phyloP scores from a whole-genome alignment of 1,140 invertebrate species.

The Phymastichus coffea region DNA sequence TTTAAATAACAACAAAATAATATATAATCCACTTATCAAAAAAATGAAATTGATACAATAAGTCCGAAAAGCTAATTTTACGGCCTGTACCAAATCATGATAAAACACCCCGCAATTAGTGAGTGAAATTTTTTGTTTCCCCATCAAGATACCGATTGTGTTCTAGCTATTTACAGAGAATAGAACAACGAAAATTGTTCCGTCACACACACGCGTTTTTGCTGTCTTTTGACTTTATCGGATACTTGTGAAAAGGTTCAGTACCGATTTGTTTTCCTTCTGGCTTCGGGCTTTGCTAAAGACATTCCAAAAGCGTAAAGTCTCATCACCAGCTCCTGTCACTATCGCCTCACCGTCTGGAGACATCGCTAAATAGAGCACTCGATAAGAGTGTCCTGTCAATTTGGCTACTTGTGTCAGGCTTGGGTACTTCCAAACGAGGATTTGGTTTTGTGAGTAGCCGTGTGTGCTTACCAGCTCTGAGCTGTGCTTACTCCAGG shows the following conservation, averaged over 20 bases:
- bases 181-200: slow-evolving; percentile 13
- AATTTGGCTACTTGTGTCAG: slow-evolving; percentile 96
- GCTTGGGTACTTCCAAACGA: slow-evolving; percentile 99
- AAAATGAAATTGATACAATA: neutral
- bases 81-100: neutral
- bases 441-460: slow-evolving; percentile 99
- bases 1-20: neutral
- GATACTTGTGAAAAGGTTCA: slow-evolving; percentile 93
- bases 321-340: slow-evolving; percentile 98
- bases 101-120: slow-evolving; percentile 3
- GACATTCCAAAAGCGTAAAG: slow-evolving; percentile 98
- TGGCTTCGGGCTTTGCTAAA: slow-evolving; percentile 96
- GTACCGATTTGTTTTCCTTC: slow-evolving; percentile 94
- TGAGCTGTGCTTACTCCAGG: slow-evolving; percentile 98
- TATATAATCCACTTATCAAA: neutral
- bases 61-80: neutral
- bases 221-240: slow-evolving; percentile 55
- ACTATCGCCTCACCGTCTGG: slow-evolving; percentile 99
- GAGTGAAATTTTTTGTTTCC: neutral
- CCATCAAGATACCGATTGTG: slow-evolving; percentile 1
- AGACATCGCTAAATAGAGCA: slow-evolving; percentile 96
- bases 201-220: neutral
- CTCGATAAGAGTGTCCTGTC: slow-evolving; percentile 96
- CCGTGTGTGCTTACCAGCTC: slow-evolving; percentile 98
- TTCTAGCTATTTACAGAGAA: slow-evolving; percentile 25